Evolutionary conservation across 2,797 vertebrate genomes (phyloP).

Genomic region (Sylvia borin): DNA sequence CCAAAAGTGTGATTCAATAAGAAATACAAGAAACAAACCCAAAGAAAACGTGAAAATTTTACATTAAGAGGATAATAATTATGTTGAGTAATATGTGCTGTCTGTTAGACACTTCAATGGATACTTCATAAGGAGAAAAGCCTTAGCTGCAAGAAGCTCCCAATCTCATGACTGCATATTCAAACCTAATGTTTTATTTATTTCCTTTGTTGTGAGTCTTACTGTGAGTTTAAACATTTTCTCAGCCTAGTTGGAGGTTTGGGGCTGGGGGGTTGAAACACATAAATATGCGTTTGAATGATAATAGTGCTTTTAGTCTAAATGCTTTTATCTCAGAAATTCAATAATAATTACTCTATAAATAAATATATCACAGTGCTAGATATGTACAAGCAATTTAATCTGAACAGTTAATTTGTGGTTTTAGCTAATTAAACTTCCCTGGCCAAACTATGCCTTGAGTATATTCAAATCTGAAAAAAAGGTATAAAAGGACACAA

Average conservation of each 20-base stretch:
- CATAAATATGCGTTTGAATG: background rate
- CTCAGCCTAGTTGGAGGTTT: background rate
- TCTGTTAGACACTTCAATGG: background rate
- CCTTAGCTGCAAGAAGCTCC: conserved; percentile 1
- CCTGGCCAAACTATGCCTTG: conserved; percentile 40
- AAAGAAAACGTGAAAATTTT: background rate
- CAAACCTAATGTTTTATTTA: conserved; percentile 41
- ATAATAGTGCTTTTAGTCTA: conserved; percentile 50
- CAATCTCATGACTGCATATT: background rate
- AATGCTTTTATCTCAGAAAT: conserved; percentile 63
- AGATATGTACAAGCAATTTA: conserved; percentile 63
- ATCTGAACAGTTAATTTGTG: conserved; percentile 70
- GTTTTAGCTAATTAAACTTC: conserved; percentile 69
- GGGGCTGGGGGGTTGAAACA: background rate
- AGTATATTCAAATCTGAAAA: conserved; percentile 36
- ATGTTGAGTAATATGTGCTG: background rate
- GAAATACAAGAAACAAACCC: background rate
- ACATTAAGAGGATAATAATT: conserved; percentile 16
- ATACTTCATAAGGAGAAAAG: background rate
- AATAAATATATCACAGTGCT: conserved; percentile 70
- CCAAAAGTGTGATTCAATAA: background rate
- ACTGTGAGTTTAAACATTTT: background rate
- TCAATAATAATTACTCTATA: conserved; percentile 64
- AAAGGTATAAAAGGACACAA: conserved; percentile 33
- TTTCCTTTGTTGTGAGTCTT: conserved; percentile 37